Percentiles rank a stretch among this genome's conserved stretches.
phyloP scores from a whole-genome alignment of 2,113 vertebrate species.

The Ictidomys tridecemlineatus region DNA sequence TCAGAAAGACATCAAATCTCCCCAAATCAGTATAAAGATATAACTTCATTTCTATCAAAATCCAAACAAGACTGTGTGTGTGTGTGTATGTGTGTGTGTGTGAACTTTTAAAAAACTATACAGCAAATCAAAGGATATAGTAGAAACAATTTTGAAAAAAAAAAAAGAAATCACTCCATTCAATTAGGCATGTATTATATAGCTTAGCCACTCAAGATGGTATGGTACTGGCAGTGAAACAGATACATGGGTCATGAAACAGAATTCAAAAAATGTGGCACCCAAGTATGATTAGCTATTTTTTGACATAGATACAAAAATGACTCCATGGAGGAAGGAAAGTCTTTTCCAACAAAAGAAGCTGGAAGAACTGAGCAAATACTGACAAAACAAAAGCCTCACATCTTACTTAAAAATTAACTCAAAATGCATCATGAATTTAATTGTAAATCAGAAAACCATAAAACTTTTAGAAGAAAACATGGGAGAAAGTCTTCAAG shows the following conservation, averaged over 20 bases:
- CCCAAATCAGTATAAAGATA: background rate
- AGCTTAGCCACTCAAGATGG: background rate
- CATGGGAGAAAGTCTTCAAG: background rate
- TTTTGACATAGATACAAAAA: background rate
- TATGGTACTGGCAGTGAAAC: background rate
- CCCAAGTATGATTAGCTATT: background rate
- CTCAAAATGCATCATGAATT: background rate
- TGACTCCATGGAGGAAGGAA: background rate
- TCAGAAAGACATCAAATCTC: background rate
- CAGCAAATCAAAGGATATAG: background rate
- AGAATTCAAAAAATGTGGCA: background rate
- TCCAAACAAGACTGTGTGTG: background rate
- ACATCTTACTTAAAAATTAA: background rate
- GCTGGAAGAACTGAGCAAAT: background rate
- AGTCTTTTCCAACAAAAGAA: background rate
- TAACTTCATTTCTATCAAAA: background rate
- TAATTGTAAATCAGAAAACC: conserved; percentile 11
- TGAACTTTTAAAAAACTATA: background rate
- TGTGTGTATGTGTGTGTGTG: too few species aligned
- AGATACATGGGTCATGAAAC: background rate
- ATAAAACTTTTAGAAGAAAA: background rate
- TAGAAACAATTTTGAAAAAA: background rate
- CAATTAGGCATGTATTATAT: background rate
- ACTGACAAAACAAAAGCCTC: too few species aligned
- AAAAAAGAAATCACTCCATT: background rate